A percentile compares a stretch with the other conserved stretches of the same genome.
Evolutionary conservation across 2,797 vertebrate genomes (phyloP).

Genomic region (Acanthornis magna): DNA sequence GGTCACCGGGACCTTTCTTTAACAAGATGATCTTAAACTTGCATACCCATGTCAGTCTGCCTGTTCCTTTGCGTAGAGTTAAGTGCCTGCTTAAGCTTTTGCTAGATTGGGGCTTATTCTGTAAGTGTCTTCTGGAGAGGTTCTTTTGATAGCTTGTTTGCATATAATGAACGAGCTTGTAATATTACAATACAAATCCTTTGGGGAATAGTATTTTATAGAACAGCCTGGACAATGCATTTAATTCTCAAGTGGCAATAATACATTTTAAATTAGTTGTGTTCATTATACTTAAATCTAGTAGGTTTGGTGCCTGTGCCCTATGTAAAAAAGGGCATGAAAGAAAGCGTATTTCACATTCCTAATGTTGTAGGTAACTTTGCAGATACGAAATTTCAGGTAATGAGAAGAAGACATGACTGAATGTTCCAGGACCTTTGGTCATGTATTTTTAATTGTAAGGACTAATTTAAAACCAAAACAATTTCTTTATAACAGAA

Average conservation of each 20-base stretch:
- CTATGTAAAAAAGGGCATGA: neutral
- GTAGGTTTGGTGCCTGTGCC: neutral
- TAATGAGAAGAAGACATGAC: neutral
- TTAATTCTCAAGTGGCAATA: neutral
- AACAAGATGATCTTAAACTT: neutral
- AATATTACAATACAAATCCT: neutral
- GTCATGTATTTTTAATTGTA: neutral
- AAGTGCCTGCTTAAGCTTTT: neutral
- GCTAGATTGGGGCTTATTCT: neutral
- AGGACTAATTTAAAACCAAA: neutral
- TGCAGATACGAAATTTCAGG: neutral
- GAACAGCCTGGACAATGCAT: neutral
- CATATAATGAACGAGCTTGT: neutral
- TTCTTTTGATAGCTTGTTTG: neutral
- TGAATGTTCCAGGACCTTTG: slow-evolving; percentile 17
- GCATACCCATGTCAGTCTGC: neutral
- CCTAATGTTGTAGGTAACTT: neutral
- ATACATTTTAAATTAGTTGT: neutral
- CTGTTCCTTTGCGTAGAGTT: neutral
- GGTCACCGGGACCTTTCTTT: neutral
- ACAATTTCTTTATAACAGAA: neutral
- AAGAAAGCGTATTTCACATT: neutral
- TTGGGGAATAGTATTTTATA: neutral
- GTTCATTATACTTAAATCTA: neutral
- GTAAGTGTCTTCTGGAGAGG: neutral